These are phyloP conservation scores for Anastrepha obliqua DNA, from an alignment of 1,140 invertebrate species.

Conservation along the genomic window DNA sequence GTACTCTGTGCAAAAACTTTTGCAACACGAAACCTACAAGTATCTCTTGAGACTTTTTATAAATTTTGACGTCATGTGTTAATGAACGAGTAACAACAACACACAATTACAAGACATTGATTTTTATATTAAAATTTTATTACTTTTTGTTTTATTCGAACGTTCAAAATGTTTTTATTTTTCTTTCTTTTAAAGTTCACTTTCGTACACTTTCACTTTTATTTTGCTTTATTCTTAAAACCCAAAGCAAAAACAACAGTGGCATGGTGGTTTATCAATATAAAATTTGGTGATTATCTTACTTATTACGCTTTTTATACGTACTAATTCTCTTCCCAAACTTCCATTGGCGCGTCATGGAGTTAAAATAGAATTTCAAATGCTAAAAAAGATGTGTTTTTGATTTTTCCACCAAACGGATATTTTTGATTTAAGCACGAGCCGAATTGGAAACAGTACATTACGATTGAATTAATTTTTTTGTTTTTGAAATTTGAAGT, in stretches of 20 bases:
- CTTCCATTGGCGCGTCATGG: slow-evolving; percentile 44
- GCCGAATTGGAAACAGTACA: slow-evolving; percentile 31
- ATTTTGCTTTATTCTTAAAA: not conserved
- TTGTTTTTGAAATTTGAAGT: slow-evolving; percentile 6
- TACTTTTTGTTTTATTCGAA: not conserved
- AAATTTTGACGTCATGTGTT: slow-evolving; percentile 52
- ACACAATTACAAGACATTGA: slow-evolving; percentile 38
- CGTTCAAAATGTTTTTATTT: not conserved
- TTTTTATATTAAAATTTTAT: not conserved
- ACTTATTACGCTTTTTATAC: not conserved
- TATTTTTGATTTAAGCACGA: slow-evolving; percentile 19
- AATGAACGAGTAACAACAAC: slow-evolving; percentile 39
- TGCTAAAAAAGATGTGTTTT: slow-evolving; percentile 6
- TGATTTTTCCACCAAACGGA: slow-evolving; percentile 9
- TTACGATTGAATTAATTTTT: not conserved
- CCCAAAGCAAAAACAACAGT: no score
- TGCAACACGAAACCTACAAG: slow-evolving; percentile 26
- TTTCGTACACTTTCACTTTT: not conserved
- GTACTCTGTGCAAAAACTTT: not conserved
- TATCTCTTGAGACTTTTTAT: slow-evolving; percentile 51
- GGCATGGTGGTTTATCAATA: not conserved
- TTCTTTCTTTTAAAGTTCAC: not conserved
- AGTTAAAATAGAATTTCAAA: slow-evolving; percentile 37
- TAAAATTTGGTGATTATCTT: not conserved
- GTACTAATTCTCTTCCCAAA: slow-evolving; percentile 14